These are phyloP conservation scores for Colletes collaris DNA, from an alignment of 2,888 invertebrate genomes.

Conservation along the genomic window DNA sequence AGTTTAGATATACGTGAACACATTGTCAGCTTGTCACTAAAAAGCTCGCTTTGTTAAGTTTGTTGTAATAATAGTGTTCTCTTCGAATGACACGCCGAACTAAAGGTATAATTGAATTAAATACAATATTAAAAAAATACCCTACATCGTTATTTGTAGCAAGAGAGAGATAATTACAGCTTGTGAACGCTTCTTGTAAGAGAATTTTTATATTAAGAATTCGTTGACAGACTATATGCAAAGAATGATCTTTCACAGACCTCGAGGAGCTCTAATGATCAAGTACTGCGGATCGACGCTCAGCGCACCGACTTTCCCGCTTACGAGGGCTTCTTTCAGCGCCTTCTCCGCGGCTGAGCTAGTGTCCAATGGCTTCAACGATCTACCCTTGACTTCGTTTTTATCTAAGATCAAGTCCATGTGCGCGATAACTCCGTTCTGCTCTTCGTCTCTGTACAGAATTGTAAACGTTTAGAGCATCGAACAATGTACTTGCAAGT, in stretches of 20 bases:
- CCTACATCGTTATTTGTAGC: not conserved
- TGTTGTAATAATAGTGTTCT: slow-evolving; percentile 29
- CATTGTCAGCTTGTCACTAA: slow-evolving; percentile 25
- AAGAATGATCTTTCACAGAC: slow-evolving; percentile 83
- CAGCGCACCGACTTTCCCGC: slow-evolving; percentile 90
- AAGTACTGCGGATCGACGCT: slow-evolving; percentile 92
- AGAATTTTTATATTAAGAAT: no score
- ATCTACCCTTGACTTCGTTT: slow-evolving; percentile 78
- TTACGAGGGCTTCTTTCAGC: slow-evolving; percentile 88
- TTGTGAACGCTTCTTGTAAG: no score
- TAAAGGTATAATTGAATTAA: slow-evolving; percentile 35
- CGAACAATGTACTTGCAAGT: not conserved
- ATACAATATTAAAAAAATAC: slow-evolving; percentile 23
- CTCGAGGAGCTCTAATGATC: slow-evolving; percentile 87
- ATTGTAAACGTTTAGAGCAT: not conserved
- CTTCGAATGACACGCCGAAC: not conserved
- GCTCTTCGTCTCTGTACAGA: slow-evolving; percentile 78
- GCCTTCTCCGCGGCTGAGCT: slow-evolving; percentile 84
- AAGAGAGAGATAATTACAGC: no score
- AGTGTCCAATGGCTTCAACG: slow-evolving; percentile 78
- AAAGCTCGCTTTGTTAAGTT: slow-evolving; percentile 38
- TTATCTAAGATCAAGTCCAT: slow-evolving; percentile 91
- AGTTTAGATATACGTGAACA: slow-evolving; percentile 9
- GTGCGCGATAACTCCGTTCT: slow-evolving; percentile 89
- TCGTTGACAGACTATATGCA: no score